These are phyloP conservation scores for Ibycter americanus DNA, from an alignment of 2,797 vertebrate species.

Conservation along the genomic window DNA sequence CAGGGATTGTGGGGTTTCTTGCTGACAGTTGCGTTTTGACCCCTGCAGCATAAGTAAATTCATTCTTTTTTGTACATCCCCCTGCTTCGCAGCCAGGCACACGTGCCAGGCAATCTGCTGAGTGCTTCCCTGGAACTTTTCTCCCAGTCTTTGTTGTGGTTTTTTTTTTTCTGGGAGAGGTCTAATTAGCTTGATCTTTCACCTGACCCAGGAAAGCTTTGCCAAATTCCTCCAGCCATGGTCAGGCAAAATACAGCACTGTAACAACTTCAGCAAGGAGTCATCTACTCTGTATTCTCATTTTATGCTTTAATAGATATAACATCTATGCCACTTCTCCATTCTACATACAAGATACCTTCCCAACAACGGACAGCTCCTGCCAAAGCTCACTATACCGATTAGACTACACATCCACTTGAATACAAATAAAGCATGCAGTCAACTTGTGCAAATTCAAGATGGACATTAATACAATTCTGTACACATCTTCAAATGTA, in stretches of 20 bases:
- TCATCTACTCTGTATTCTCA: not conserved
- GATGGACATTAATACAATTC: not conserved
- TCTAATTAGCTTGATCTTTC: not conserved
- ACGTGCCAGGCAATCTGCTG: not conserved
- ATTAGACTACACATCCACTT: not conserved
- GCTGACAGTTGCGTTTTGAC: not conserved
- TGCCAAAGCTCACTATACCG: not conserved
- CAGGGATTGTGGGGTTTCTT: constrained; percentile 17
- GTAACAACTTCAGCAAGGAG: not conserved
- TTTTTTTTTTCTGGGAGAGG: not conserved
- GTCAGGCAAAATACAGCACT: not conserved
- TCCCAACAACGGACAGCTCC: not conserved
- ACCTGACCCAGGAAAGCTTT: not conserved
- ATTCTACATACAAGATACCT: not conserved
- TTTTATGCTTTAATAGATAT: not conserved
- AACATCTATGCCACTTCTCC: not conserved
- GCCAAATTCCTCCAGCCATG: not conserved
- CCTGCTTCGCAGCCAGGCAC: not conserved
- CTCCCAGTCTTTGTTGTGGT: not conserved
- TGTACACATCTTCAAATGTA: not conserved
- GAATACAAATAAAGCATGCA: not conserved
- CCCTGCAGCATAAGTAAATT: not conserved
- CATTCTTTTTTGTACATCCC: not conserved
- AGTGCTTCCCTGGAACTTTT: not conserved
- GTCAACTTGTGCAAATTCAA: not conserved